These are phyloP conservation scores for Spondyliosoma cantharus DNA, from an alignment of 2,797 vertebrate species.

Conservation along the genomic window DNA sequence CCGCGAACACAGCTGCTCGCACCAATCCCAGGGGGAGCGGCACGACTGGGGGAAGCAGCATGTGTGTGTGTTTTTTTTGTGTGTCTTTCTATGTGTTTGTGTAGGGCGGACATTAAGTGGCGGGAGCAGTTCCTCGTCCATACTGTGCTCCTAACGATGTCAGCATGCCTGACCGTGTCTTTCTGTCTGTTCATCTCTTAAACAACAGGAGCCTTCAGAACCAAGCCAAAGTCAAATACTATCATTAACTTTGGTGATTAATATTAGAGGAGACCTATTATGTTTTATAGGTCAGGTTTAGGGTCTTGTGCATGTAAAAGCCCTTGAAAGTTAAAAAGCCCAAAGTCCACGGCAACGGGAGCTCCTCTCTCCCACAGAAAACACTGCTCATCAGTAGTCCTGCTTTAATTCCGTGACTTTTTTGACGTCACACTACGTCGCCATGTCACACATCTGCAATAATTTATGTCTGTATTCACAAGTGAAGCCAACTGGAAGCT, in stretches of 20 bases:
- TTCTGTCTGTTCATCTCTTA: constrained; percentile 18
- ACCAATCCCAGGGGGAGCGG: constrained; percentile 55
- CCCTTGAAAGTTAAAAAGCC: no score
- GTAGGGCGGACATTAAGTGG: constrained; percentile 5
- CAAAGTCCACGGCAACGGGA: no score
- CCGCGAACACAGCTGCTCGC: constrained; percentile 54
- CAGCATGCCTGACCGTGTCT: constrained; percentile 27
- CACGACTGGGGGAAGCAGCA: not conserved
- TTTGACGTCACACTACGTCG: no score
- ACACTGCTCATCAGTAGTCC: no score
- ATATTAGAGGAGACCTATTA: not conserved
- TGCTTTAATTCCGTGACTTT: no score
- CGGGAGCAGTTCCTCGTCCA: constrained; percentile 33
- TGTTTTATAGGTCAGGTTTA: no score
- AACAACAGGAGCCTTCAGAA: constrained; percentile 15
- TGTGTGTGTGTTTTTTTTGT: constrained; percentile 15
- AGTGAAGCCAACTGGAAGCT: no score
- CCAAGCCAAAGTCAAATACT: constrained; percentile 8
- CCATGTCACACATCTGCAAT: no score
- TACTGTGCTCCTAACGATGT: constrained; percentile 26
- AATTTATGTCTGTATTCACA: no score
- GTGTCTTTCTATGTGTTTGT: not conserved
- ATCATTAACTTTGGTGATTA: not conserved
- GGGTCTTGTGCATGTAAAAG: no score
- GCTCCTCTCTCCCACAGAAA: no score